phyloP scores from a whole-genome alignment of 2,797 vertebrate genomes.

The Rhynchotus rufescens region DNA sequence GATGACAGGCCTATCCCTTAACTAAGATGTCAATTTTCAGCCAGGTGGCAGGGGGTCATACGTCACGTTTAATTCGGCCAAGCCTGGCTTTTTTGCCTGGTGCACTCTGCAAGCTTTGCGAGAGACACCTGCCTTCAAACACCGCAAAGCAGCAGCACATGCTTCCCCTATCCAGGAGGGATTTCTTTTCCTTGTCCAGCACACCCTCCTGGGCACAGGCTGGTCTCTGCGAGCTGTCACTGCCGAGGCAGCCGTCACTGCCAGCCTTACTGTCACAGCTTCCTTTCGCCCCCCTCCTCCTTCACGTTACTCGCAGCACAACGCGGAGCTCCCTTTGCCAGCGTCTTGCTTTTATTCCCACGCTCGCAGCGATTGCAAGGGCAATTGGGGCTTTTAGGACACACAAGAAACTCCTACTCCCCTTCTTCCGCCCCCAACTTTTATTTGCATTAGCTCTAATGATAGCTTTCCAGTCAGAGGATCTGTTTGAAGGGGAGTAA shows the following conservation, averaged over 20 bases:
- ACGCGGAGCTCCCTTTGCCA: neutral
- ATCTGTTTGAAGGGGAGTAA: neutral
- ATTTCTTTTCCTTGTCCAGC: neutral
- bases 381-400: neutral
- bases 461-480: neutral
- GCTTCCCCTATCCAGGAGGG: neutral
- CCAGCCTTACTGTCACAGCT: neutral
- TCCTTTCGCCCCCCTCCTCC: neutral
- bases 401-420: neutral
- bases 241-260: neutral
- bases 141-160: fast-evolving
- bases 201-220: neutral
- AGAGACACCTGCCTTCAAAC: neutral
- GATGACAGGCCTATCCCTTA: constrained; percentile 25
- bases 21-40: neutral
- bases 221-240: neutral
- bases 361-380: neutral
- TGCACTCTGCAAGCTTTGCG: neutral
- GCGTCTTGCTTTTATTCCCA: neutral
- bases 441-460: neutral
- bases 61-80: neutral
- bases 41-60: neutral
- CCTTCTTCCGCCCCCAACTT: neutral
- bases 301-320: neutral
- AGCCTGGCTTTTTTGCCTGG: neutral